phyloP scores from a whole-genome alignment of 2,888 invertebrate species.

The Kuschelorhynchus macadamiae region DNA sequence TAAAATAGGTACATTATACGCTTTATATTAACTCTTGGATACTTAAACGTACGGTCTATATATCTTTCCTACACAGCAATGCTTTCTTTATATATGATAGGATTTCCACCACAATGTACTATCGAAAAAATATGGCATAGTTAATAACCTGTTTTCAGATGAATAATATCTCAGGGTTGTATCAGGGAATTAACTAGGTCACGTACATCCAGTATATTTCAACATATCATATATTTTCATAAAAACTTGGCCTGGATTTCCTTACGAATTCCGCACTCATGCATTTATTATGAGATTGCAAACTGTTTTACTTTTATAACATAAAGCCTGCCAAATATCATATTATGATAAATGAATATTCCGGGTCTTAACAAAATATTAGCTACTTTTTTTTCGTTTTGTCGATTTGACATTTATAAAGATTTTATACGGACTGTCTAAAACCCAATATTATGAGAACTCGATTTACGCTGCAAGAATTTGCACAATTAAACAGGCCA shows the following conservation, averaged over 20 bases:
- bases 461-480: too few relatives aligned
- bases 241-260: not conserved
- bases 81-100: constrained; percentile 8
- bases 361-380: too few relatives aligned
- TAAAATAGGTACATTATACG: too few relatives aligned
- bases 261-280: not conserved
- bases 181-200: constrained; percentile 34
- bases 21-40: not conserved
- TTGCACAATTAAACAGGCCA: too few relatives aligned
- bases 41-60: constrained; percentile 15
- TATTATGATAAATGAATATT: too few relatives aligned
- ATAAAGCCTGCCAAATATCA: too few relatives aligned
- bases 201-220: constrained; percentile 29
- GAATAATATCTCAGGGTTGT: constrained; percentile 22
- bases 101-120: constrained; percentile 17
- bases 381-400: too few relatives aligned
- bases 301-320: too few relatives aligned
- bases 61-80: constrained; percentile 14
- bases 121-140: constrained; percentile 18
- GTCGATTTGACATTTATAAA: too few relatives aligned
- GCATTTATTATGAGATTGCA: not conserved
- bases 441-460: too few relatives aligned
- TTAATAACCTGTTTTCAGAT: constrained; percentile 15
- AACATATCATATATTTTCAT: constrained; percentile 24
- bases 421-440: too few relatives aligned